These are phyloP conservation scores for Andinoacara biseriatus DNA, from an alignment of 2,113 vertebrate genomes.

Conservation along the genomic window DNA sequence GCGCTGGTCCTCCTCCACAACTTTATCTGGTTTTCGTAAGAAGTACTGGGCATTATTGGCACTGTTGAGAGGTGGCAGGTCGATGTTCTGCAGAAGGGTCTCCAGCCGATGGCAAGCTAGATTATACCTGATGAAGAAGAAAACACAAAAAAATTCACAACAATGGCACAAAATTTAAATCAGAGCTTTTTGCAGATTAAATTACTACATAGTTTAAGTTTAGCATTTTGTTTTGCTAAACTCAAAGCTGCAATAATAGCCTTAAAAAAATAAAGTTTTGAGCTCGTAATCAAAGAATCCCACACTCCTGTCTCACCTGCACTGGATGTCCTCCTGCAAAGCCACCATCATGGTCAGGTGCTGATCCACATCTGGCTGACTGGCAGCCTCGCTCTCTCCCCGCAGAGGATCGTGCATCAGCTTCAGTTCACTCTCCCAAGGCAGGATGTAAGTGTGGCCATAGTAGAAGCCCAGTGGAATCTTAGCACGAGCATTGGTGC, in stretches of 20 bases:
- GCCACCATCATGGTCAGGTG: constrained; percentile 98
- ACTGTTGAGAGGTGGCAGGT: constrained; percentile 96
- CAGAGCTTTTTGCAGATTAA: neutral
- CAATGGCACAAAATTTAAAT: neutral
- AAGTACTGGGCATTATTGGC: constrained; percentile 99
- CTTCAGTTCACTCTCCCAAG: constrained; percentile 97
- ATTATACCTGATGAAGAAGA: constrained; percentile 86
- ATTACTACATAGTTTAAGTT: neutral
- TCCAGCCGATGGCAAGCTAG: constrained; percentile 97
- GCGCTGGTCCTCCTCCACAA: constrained; percentile 95
- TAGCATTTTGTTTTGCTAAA: neutral
- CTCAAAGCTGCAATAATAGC: neutral
- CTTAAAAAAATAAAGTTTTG: too few relatives aligned
- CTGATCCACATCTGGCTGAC: constrained; percentile 94
- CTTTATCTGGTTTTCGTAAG: constrained; percentile 96
- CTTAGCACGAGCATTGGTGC: constrained; percentile 98
- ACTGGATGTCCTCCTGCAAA: constrained; percentile 97
- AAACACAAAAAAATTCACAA: neutral
- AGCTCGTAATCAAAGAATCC: too few relatives aligned
- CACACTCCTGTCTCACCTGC: constrained; percentile 83
- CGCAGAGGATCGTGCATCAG: constrained; percentile 94
- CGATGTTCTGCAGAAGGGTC: constrained; percentile 96
- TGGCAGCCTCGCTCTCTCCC: constrained; percentile 89
- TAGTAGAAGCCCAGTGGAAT: constrained; percentile 98
- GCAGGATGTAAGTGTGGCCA: constrained; percentile 97